Base-by-base conservation (phyloP, 2,113 vertebrate genomes). In the Desmodus rotundus region DNA sequence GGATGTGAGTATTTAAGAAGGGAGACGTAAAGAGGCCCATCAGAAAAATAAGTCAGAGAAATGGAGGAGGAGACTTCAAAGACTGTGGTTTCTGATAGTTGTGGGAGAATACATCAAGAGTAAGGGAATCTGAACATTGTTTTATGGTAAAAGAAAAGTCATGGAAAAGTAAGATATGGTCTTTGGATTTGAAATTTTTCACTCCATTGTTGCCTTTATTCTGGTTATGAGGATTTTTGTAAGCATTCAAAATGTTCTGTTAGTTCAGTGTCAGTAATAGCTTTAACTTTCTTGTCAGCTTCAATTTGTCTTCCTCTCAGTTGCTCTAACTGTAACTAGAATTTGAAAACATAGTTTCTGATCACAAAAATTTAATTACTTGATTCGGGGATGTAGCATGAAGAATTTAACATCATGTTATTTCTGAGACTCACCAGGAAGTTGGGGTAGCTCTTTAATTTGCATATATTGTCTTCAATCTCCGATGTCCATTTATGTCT, bases 321-420 rank as follows among this genome's bases (percentile, higher is more conserved):
- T 67, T 93, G 65, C 28, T 95, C 16, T 93, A 81, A 81, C 88
- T 88, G n/a, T 87, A 70, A 20, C 5, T 85, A 43, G 52, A 91
- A 84, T 67, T 95, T 88, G 20, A 94, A 95, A 96, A 89, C 41
- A 47, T 2, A 36, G 7, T 58, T 88, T 85, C n/a, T 88, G 72
- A 38, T 52, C 33, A 38, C 83, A 58, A 73, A 78, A 41, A n/a
- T 68, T 94, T 80, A 88, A 43, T 87, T 36, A 73, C 15, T 95
- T 95, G 43, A 89, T 87, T 70, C 82, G 15, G 15, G 47, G 52
- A 2, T 77, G 83, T 3, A 89, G 19, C 41, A 38, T 83, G 58
- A 73, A 83, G 4, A 82, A 50, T 82, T 52, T 2, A 74, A 88
- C 50, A 92, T 58, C 41, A 84, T 81, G 74, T 91, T 87, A 74